Evolutionary conservation across 2,888 invertebrate genomes (phyloP).

Genomic region (Ornithoptera alexandrae): DNA sequence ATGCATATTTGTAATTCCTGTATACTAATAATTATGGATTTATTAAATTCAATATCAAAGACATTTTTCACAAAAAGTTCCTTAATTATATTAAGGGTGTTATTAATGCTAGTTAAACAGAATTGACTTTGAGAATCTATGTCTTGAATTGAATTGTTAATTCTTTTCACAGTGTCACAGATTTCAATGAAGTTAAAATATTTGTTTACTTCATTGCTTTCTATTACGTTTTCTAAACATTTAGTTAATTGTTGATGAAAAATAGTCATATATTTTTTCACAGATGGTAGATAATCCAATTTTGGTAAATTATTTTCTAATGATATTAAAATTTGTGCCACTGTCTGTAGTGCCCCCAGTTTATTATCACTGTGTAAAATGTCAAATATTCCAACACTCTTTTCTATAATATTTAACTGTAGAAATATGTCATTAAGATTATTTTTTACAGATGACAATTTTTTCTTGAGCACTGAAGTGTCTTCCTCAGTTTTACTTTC

Average conservation of each 20-base stretch:
- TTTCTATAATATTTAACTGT: constrained; percentile 55
- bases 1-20: constrained; percentile 52
- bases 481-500: constrained; percentile 52
- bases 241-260: constrained; percentile 77
- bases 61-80: constrained; percentile 52
- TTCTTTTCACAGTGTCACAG: constrained; percentile 62
- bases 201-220: constrained; percentile 67
- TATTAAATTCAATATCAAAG: constrained; percentile 61
- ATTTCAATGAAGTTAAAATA: constrained; percentile 64
- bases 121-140: constrained; percentile 52
- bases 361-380: constrained; percentile 69
- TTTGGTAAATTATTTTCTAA: constrained; percentile 64
- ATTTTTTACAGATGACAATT: constrained; percentile 54
- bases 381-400: constrained; percentile 59
- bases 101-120: constrained; percentile 58
- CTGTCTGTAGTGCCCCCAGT: constrained; percentile 65
- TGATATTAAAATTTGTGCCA: constrained; percentile 69
- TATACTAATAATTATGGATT: constrained; percentile 53
- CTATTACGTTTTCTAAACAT: constrained; percentile 79
- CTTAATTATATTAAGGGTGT: constrained; percentile 60
- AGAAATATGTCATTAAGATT: constrained; percentile 60
- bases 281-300: constrained; percentile 50
- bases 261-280: constrained; percentile 55
- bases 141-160: constrained; percentile 57
- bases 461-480: constrained; percentile 51